These are phyloP conservation scores for Drosophila limbata DNA, from an alignment of 2,888 invertebrate genomes.

Conservation along the genomic window DNA sequence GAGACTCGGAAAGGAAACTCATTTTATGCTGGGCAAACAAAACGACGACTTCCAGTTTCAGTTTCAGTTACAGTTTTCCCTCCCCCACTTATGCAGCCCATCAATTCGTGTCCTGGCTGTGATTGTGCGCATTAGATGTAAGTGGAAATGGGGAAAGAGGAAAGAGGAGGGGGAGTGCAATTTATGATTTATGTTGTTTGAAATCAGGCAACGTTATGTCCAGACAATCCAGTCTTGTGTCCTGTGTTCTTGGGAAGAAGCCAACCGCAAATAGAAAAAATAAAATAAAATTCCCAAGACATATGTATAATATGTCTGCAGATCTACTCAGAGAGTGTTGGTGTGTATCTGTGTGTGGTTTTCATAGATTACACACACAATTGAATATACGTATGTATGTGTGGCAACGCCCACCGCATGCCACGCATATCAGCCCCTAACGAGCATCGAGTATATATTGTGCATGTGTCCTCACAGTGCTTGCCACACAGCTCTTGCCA, in stretches of 20 bases:
- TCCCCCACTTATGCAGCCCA: conserved; percentile 16
- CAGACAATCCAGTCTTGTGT: conserved; percentile 49
- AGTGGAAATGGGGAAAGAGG: conserved; percentile 1
- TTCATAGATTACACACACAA: conserved; percentile 70
- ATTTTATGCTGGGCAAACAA: conserved; percentile 67
- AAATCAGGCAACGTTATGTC: conserved; percentile 55
- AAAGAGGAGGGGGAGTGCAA: conserved; percentile 50
- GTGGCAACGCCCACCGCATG: conserved; percentile 72
- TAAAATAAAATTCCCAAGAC: conserved; percentile 48
- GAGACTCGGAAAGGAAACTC: conserved; percentile 54
- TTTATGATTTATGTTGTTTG: conserved; percentile 76
- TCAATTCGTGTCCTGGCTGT: conserved; percentile 65
- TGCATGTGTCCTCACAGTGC: conserved; percentile 45
- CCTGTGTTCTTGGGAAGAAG: conserved; percentile 25
- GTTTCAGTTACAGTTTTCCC: conserved; percentile 7
- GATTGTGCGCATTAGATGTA: conserved; percentile 74
- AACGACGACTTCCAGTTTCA: conserved; percentile 21
- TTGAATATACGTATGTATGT: conserved; percentile 44
- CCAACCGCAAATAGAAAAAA: conserved; percentile 6
- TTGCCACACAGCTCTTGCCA: background rate
- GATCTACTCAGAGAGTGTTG: background rate
- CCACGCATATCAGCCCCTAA: conserved; percentile 73
- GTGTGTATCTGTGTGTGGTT: conserved; percentile 56
- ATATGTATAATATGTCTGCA: conserved; percentile 17
- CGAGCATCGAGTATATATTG: conserved; percentile 52